A percentile compares a stretch with the other conserved stretches of the same genome.
These are phyloP conservation scores for Apeira syringaria DNA, from an alignment of 2,888 invertebrate genomes.

Conservation along the genomic window DNA sequence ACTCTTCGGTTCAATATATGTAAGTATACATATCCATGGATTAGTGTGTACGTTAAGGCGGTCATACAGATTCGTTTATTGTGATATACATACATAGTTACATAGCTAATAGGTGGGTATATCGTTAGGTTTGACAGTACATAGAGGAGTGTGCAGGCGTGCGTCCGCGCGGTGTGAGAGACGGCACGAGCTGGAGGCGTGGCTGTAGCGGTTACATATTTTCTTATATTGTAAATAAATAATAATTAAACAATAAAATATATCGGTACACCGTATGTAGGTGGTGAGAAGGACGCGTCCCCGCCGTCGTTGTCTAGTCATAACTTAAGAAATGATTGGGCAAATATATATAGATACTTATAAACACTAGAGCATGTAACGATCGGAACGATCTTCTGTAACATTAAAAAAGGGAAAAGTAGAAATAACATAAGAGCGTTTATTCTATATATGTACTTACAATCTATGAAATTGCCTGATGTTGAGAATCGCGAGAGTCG, in stretches of 20 bases:
- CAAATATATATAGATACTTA: conserved; percentile 17
- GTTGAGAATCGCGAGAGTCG: too few relatives aligned
- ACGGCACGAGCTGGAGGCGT: conserved; percentile 5
- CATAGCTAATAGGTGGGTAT: too few relatives aligned
- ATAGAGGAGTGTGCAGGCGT: conserved; percentile 5
- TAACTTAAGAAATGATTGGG: conserved; percentile 17
- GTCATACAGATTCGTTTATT: conserved; percentile 26
- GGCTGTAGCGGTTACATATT: too few relatives aligned
- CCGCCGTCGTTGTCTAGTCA: conserved; percentile 26
- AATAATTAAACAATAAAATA: conserved; percentile 18
- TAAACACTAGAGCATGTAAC: conserved; percentile 1
- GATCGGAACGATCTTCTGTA: conserved; percentile 17
- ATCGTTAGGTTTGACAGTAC: conserved; percentile 12
- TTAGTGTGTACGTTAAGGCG: conserved; percentile 17
- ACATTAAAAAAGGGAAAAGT: conserved; percentile 12
- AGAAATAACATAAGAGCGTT: conserved; percentile 11
- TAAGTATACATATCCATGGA: conserved; percentile 27
- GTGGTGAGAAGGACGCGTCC: conserved; percentile 13
- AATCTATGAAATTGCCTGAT: too few relatives aligned
- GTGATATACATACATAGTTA: too few relatives aligned
- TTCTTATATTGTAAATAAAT: conserved; percentile 30
- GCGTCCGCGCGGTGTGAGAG: too few relatives aligned
- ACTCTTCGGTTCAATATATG: too few relatives aligned
- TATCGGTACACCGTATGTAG: neutral
- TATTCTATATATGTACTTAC: conserved; percentile 15